Percentiles rank a stretch among this genome's conserved stretches.
Conservation (phyloP, 1,140 invertebrate genomes). For the Pseudomyrmex pallidus region DNA sequence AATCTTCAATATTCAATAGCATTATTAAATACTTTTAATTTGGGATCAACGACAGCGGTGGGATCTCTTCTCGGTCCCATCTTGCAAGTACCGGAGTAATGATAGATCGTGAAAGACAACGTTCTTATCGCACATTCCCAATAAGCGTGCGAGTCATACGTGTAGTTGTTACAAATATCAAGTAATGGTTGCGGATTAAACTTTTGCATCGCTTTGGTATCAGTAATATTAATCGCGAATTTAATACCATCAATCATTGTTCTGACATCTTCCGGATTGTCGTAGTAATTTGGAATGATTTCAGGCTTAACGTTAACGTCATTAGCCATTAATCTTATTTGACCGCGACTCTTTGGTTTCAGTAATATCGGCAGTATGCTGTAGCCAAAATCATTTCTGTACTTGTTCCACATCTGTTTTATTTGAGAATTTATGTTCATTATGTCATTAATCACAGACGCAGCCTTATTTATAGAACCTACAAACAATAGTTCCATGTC, state of each 20-base stretch:
- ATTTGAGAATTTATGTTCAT: constrained; percentile 84
- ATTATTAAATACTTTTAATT: constrained; percentile 82
- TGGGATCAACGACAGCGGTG: constrained; percentile 90
- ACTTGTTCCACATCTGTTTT: constrained; percentile 85
- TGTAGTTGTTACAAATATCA: constrained; percentile 86
- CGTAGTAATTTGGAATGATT: constrained; percentile 93
- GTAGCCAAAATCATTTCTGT: constrained; percentile 86
- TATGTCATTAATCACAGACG: constrained; percentile 84
- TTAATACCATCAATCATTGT: constrained; percentile 88
- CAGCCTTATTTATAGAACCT: constrained; percentile 85
- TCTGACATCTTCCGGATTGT: constrained; percentile 88
- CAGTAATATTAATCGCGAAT: constrained; percentile 86
- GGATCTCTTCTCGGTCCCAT: constrained; percentile 91
- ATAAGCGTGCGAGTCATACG: constrained; percentile 89
- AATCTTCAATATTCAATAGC: not conserved
- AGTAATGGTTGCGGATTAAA: constrained; percentile 87
- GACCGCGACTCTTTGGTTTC: constrained; percentile 91
- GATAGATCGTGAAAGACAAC: constrained; percentile 91
- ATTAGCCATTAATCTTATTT: constrained; percentile 88
- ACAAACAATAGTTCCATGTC: constrained; percentile 91
- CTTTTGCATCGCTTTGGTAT: constrained; percentile 87
- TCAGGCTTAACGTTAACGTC: constrained; percentile 91
- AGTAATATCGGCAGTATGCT: constrained; percentile 90
- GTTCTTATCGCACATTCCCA: constrained; percentile 90
- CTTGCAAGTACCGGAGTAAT: constrained; percentile 93